Evolutionary conservation across 2,113 vertebrate species (phyloP), one percentile per base, ranked within the genome.

Genomic region (Xenopus laevis): DNA sequence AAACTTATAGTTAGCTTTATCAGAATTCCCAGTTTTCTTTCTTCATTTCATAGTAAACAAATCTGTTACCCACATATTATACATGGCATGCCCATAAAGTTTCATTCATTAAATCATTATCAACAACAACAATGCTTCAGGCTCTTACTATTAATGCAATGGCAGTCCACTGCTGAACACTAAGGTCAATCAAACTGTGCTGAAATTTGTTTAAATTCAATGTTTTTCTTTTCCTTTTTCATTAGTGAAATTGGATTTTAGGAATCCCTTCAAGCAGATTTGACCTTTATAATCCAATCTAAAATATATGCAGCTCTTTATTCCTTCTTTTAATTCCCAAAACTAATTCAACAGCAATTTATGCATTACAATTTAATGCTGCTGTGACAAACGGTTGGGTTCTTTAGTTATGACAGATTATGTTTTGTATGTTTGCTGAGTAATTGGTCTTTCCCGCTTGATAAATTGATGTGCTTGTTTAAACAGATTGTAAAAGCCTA

Each of bases 201-300:
- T 18, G 45, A 47, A 71, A 30, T 53, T 71, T 15, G 30, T 63
- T 65, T 40, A 20, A 72, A 65, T 58, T 73, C 58, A 33, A 10
- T 74, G 53, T 59, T 74, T 67, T n/a, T 72, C 53, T 45, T 40
- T 40, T 40, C 33, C 15, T 57, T 55, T 59, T 59, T 46, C 64
- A 68, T 67, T 50, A 75, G 64, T 4, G 13, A 52, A 68, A 74
- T 60, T 74, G 55, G 20, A 76, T 70, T 76, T 45, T n/a, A 57
- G 46, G 59, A 68, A 69, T 70, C 27, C 59, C 57, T 57, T 76
- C 30, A 76, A 69, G 66, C 16, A 60, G 17, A 17, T 69, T 69
- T 75, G 73, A 75, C 73, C 65, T 76, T 64, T 76, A 64, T 70
- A 62, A 64, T 64, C 66, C 30, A 64, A 76, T 63, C 62, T 70